phyloP scores from a whole-genome alignment of 2,113 vertebrate species.

The Camarhynchus parvulus region DNA sequence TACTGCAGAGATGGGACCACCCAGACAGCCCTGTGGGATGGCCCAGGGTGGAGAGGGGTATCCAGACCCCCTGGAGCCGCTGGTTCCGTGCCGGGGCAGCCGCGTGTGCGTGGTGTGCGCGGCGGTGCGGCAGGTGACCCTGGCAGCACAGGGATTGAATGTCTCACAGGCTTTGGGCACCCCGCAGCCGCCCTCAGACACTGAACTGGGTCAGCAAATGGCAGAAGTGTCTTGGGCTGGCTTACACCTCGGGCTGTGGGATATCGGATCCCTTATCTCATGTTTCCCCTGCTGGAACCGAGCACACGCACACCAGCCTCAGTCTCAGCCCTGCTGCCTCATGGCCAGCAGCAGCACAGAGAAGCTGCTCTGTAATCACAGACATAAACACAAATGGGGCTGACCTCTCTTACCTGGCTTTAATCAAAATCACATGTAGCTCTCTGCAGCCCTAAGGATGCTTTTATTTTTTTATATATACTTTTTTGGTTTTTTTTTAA shows the following conservation, averaged over 20 bases:
- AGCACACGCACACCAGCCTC: not conserved
- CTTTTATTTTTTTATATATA: no score
- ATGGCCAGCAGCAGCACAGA: not conserved
- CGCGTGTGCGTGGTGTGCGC: accelerated
- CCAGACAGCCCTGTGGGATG: not conserved
- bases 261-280: not conserved
- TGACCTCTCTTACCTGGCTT: not conserved
- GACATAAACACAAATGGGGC: not conserved
- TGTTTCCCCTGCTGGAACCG: conserved; percentile 12
- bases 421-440: not conserved
- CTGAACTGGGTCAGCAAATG: not conserved
- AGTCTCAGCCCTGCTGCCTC: not conserved
- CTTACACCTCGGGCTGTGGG: not conserved
- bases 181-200: accelerated
- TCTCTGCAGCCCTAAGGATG: not conserved
- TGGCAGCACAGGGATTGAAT: not conserved
- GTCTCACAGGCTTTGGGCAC: not conserved
- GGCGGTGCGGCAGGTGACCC: accelerated
- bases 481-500: not conserved
- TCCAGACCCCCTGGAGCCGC: accelerated
- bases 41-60: accelerated
- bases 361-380: not conserved
- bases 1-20: not conserved
- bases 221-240: not conserved
- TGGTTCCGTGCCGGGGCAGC: accelerated